phyloP scores from a whole-genome alignment of 2,888 invertebrate species.

The Himalopsyche tibetana region DNA sequence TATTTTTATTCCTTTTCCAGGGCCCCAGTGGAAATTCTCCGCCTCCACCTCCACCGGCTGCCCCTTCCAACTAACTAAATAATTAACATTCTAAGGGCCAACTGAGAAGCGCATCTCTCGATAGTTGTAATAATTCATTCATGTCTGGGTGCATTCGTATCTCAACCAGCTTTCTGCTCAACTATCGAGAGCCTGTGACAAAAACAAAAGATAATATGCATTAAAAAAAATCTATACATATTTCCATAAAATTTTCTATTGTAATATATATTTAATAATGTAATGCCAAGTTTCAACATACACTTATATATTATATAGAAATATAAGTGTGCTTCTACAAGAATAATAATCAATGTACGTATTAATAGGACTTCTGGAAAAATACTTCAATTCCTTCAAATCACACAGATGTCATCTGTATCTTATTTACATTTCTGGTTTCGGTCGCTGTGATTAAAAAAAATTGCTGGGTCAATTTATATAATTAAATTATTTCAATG shows the following conservation, averaged over 20 bases:
- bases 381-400: not conserved
- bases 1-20: conserved; percentile 58
- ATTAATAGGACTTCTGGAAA: not conserved
- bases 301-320: not conserved
- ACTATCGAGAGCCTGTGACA: not conserved
- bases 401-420: not conserved
- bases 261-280: conserved; percentile 35
- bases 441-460: too few species aligned
- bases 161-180: not conserved
- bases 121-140: not conserved
- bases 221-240: not conserved
- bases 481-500: too few species aligned
- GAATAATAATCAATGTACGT: not conserved
- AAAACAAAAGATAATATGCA: conserved; percentile 28
- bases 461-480: too few species aligned
- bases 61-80: conserved; percentile 71
- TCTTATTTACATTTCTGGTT: too few species aligned
- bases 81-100: not conserved
- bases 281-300: conserved; percentile 23
- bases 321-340: conserved; percentile 12
- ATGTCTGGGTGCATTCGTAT: not conserved
- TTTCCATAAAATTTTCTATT: conserved; percentile 13
- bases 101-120: not conserved
- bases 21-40: conserved; percentile 66
- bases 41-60: conserved; percentile 69